Percentiles rank a stretch among this genome's conserved stretches.
These are phyloP conservation scores for Galagoides demidoff DNA, from an alignment of 2,797 vertebrate species.

Conservation along the genomic window DNA sequence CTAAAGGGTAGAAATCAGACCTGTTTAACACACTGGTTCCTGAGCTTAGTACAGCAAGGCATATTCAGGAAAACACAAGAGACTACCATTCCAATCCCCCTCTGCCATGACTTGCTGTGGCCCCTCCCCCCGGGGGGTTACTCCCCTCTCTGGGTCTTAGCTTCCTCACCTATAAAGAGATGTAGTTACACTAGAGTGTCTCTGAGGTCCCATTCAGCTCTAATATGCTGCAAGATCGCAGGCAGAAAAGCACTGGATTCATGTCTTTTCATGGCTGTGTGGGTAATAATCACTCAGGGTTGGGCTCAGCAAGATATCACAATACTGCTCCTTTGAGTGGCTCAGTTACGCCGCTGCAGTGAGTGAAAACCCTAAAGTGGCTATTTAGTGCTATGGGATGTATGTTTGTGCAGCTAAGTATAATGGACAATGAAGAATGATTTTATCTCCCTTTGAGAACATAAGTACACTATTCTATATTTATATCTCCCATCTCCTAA, in stretches of 20 bases:
- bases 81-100: background rate
- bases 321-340: background rate
- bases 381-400: background rate
- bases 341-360: background rate
- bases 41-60: background rate
- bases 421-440: conserved; percentile 71
- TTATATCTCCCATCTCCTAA: conserved; percentile 72
- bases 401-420: conserved; percentile 36
- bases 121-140: background rate
- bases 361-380: background rate
- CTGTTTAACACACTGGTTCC: background rate
- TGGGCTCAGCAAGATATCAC: background rate
- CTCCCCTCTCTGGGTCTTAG: background rate
- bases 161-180: background rate
- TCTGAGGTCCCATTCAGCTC: background rate
- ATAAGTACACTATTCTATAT: conserved; percentile 73
- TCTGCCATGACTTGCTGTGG: background rate
- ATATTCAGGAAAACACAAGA: background rate
- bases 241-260: background rate
- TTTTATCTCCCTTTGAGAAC: conserved; percentile 68
- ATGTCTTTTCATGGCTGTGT: background rate
- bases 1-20: background rate
- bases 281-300: background rate
- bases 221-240: background rate
- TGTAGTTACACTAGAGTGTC: background rate